Evolutionary conservation across 2,797 vertebrate species (phyloP), one percentile per base, ranked within the genome.

Genomic region (Hydrolagus colliei): DNA sequence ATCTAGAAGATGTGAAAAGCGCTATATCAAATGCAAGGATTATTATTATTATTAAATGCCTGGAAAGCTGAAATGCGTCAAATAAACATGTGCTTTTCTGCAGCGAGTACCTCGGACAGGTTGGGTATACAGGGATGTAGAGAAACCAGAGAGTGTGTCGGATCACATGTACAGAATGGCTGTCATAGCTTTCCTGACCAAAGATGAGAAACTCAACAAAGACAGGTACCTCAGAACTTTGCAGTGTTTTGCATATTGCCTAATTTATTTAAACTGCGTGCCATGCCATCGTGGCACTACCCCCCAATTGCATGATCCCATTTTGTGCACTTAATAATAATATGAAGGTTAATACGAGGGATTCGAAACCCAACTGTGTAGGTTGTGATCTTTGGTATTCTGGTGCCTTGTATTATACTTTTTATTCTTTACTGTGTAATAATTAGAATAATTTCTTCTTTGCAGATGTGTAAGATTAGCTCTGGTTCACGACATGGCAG

Each of bases 141-240:
- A 93, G 71, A 90, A 94, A 22, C 98, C 98, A 0, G 98, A 99
- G 91, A 99, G 98, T 0, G 96, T 99, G 0, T 97, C 97, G 0
- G 98, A 99, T 88, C 98, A 99, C 86, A 99, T 99, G 98, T 99
- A 99, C 91, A 95, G 97, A 87, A 99, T 99, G 98, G 96, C 98
- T 0, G 52, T 99, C 89, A 98, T 99, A 97, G 96, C 97, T 41
- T 90, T 99, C 90, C 94, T 96, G 88, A 95, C 95, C 67, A 93
- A 93, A 87, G 98, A 99, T 88, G 92, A 94, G 71, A 90, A 87
- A 79, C 93, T 99, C 65, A 94, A 97, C 91, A 98, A 95, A 89
- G 95, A 97, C 90, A 95, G 95, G 98, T 73, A 62, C 79, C 61
- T 59, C 52, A 61, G 35, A 62, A 72, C 9, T 1, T 22, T n/a